phyloP scores from a whole-genome alignment of 1,140 invertebrate species.

The Drosophila mauritiana region DNA sequence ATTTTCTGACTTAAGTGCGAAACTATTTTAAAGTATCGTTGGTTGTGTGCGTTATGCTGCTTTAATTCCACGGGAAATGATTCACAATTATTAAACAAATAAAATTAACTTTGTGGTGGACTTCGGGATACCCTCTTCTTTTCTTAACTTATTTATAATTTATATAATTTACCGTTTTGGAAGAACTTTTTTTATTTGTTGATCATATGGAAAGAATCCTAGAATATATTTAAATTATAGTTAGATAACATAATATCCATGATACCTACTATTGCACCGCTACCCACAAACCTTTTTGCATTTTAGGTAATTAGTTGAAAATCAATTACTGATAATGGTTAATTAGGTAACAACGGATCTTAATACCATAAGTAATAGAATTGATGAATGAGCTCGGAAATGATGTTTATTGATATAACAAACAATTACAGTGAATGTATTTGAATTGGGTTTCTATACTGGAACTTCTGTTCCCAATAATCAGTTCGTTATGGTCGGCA shows the following conservation, averaged over 20 bases:
- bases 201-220: too few species aligned
- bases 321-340: conserved; percentile 34
- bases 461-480: background rate
- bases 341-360: conserved; percentile 27
- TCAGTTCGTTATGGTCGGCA: conserved; percentile 18
- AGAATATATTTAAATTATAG: too few species aligned
- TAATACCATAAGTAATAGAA: conserved; percentile 18
- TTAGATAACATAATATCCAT: background rate
- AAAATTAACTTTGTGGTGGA: background rate
- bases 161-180: too few species aligned
- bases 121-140: background rate
- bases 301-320: background rate
- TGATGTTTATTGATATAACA: conserved; percentile 15
- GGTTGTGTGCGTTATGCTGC: background rate
- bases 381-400: conserved; percentile 19
- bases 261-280: background rate
- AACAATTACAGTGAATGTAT: conserved; percentile 2
- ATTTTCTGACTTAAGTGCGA: conserved; percentile 29
- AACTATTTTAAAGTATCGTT: conserved; percentile 42
- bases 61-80: conserved; percentile 32
- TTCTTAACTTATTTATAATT: background rate
- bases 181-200: too few species aligned
- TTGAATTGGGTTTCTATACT: background rate
- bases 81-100: conserved; percentile 20
- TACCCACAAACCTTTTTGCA: background rate